These are phyloP conservation scores for Leptopilina myrica DNA, from an alignment of 2,888 invertebrate genomes.

Conservation along the genomic window DNA sequence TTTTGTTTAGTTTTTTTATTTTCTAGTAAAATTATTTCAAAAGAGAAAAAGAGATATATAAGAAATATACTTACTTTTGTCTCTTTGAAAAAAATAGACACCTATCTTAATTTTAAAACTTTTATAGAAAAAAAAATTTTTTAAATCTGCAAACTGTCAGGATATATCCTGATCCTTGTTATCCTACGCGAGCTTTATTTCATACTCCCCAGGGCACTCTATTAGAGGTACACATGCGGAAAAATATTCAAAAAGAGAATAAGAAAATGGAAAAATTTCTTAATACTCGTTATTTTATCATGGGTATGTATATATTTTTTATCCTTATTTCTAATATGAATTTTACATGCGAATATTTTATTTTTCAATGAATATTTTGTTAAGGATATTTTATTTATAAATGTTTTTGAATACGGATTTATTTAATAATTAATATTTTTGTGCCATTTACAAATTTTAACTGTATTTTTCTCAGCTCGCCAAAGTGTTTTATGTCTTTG, in stretches of 20 bases:
- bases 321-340: not conserved
- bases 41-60: not conserved
- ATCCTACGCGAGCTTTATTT: not conserved
- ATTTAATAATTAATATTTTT: not conserved
- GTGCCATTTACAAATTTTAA: not conserved
- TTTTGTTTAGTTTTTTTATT: not conserved
- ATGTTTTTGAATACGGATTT: not conserved
- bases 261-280: not conserved
- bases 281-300: too few relatives aligned
- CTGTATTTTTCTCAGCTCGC: not conserved
- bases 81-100: not conserved
- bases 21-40: slow-evolving; percentile 5
- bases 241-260: not conserved
- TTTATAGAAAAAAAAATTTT: not conserved
- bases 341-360: not conserved
- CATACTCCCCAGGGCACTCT: slow-evolving; percentile 12
- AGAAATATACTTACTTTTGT: not conserved
- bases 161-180: slow-evolving; percentile 19
- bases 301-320: too few relatives aligned
- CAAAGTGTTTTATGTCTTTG: not conserved
- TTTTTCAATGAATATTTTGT: not conserved
- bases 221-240: slow-evolving; percentile 30
- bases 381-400: not conserved
- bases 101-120: not conserved
- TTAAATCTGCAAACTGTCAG: slow-evolving; percentile 20